Conservation (phyloP, 2,113 vertebrate genomes). For the Ciconia stormi region DNA sequence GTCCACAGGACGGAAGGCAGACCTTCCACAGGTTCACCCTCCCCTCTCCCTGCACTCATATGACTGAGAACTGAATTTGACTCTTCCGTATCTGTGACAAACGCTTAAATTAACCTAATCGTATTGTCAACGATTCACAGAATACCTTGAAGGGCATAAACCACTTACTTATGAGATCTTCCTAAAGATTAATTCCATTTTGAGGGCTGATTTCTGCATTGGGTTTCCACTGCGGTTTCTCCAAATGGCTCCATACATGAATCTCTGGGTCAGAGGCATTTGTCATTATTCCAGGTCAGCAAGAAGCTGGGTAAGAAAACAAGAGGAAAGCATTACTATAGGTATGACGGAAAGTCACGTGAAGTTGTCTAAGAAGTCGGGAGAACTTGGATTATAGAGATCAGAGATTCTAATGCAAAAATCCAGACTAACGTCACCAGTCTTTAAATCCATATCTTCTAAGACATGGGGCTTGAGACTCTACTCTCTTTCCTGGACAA, state of each 20-base stretch:
- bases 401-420: not conserved
- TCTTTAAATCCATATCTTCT: not conserved
- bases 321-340: not conserved
- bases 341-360: not conserved
- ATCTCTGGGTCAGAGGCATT: not conserved
- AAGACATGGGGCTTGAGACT: accelerated
- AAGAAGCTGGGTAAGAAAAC: not conserved
- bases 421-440: not conserved
- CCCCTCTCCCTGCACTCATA: not conserved
- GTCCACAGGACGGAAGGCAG: not conserved
- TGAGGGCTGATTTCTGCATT: not conserved
- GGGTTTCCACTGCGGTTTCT: not conserved
- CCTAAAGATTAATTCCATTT: not conserved
- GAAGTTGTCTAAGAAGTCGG: not conserved
- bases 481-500: not conserved
- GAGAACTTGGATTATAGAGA: not conserved
- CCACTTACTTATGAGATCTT: not conserved
- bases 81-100: not conserved
- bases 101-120: not conserved
- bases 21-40: not conserved
- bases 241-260: not conserved
- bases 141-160: not conserved
- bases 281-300: not conserved
- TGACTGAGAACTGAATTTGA: not conserved
- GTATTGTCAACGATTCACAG: not conserved